Conservation (phyloP, 2,888 invertebrate species). For the Cryptocephalus primarius region DNA sequence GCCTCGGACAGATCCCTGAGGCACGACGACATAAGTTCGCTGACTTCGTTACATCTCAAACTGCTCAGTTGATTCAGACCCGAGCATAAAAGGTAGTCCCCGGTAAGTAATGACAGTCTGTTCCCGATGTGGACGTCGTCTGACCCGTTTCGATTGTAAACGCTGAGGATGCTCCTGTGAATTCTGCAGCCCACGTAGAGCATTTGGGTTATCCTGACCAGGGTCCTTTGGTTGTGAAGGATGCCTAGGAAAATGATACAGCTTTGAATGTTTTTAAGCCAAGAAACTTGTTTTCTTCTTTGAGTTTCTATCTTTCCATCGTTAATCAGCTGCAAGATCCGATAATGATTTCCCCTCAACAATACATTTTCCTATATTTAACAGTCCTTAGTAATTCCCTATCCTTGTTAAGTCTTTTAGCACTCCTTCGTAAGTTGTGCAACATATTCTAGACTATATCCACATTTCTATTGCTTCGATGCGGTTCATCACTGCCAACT, state of each 20-base stretch:
- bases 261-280: too few species aligned
- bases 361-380: too few species aligned
- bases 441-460: too few species aligned
- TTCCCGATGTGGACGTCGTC: slow-evolving; percentile 79
- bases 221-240: slow-evolving; percentile 70
- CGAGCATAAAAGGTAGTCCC: slow-evolving; percentile 80
- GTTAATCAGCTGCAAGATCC: too few species aligned
- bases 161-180: slow-evolving; percentile 69
- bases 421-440: too few species aligned
- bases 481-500: too few species aligned
- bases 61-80: slow-evolving; percentile 77
- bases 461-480: too few species aligned
- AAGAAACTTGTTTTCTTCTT: too few species aligned
- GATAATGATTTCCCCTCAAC: too few species aligned
- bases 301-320: too few species aligned
- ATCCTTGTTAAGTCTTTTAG: too few species aligned
- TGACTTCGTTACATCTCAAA: slow-evolving; percentile 64
- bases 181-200: slow-evolving; percentile 82
- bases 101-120: slow-evolving; percentile 83
- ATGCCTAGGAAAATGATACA: slow-evolving; percentile 40
- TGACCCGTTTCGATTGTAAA: slow-evolving; percentile 44
- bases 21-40: slow-evolving; percentile 77
- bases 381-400: too few species aligned
- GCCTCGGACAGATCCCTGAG: slow-evolving; percentile 79
- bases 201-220: slow-evolving; percentile 94